These are phyloP conservation scores for Danio aesculapii DNA, from an alignment of 2,797 vertebrate genomes.

Conservation along the genomic window DNA sequence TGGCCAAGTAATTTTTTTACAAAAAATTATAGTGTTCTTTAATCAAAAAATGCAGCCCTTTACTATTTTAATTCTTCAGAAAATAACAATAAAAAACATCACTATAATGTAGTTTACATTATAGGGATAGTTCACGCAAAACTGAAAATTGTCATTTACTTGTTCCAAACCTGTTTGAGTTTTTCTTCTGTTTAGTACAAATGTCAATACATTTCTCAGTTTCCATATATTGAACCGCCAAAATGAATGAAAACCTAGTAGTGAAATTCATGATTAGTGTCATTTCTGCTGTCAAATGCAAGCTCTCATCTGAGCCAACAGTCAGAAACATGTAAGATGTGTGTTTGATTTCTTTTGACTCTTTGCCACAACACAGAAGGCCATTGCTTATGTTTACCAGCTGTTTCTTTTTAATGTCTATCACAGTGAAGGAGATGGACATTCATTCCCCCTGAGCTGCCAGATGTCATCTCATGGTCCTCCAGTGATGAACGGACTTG, in stretches of 20 bases:
- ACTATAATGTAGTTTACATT: too few relatives aligned
- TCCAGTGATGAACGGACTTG: constrained; percentile 26
- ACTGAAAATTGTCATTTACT: too few relatives aligned
- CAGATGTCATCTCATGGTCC: constrained; percentile 5
- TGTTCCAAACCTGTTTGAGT: too few relatives aligned
- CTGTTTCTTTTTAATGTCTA: not conserved
- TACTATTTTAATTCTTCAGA: too few relatives aligned
- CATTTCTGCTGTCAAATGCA: not conserved
- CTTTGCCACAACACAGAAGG: not conserved
- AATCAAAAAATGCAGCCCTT: too few relatives aligned
- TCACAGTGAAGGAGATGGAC: constrained; percentile 47
- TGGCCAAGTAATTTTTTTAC: too few relatives aligned
- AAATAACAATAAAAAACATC: too few relatives aligned
- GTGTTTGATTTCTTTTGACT: not conserved
- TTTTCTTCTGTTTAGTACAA: too few relatives aligned
- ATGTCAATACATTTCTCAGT: not conserved
- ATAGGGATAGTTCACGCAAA: too few relatives aligned
- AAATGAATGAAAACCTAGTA: not conserved
- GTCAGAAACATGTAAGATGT: not conserved
- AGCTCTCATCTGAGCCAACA: not conserved
- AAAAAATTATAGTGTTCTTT: too few relatives aligned
- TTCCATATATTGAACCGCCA: not conserved
- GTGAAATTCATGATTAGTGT: not conserved
- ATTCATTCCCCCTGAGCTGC: constrained; percentile 40
- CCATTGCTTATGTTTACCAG: not conserved